Evolutionary conservation across 2,797 vertebrate genomes (phyloP), one percentile per base, ranked within the genome.

Genomic region (Austrolebias charrua): DNA sequence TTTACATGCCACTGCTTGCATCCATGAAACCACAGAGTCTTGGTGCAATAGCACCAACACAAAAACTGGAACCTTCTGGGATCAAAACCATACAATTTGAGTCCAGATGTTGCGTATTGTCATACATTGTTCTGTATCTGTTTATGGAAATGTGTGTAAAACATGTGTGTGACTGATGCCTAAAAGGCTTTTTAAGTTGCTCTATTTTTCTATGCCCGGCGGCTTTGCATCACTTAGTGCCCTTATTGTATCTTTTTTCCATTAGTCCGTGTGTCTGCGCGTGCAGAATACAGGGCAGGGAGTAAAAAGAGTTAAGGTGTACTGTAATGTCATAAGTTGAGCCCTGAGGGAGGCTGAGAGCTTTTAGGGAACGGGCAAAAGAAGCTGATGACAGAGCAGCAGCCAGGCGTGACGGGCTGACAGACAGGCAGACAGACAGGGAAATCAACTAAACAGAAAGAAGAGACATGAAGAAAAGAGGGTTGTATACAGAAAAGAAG

Each of bases 321-420:
- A 82, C 83, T 82, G 80, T 85, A 85, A 86, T 87, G 83, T 85
- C 78, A 85, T 87, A 88, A 89, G 79, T 82, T 79, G 70, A 64
- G 73, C 78, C 89, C 86, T 49, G 60, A 84, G 84, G 89, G 82
- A 68, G 76, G 65, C 61, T 76, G 64, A 76, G 76, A 82, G 88
- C 88, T 90, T 91, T 89, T 85, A 91, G 75, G 79, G 78, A 82
- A 78, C 80, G 76, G 81, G 83, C 86, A 85, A 78, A 76, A 81
- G 80, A 78, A 82, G 73, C 79, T 67, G 85, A 79, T 82, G 84
- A 86, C 74, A 84, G 86, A 75, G 75, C 54, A 60, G 70, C 83
- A 83, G 72, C 72, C 78, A 76, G 76, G 74, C 84, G n/a, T 83
- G 82, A 81, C 58, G 4, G 69, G 84, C 66, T 55, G 74, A 73